Evolutionary conservation across 1,140 invertebrate species (phyloP), one percentile per base, ranked within the genome.

Genomic region (Venturia canescens): DNA sequence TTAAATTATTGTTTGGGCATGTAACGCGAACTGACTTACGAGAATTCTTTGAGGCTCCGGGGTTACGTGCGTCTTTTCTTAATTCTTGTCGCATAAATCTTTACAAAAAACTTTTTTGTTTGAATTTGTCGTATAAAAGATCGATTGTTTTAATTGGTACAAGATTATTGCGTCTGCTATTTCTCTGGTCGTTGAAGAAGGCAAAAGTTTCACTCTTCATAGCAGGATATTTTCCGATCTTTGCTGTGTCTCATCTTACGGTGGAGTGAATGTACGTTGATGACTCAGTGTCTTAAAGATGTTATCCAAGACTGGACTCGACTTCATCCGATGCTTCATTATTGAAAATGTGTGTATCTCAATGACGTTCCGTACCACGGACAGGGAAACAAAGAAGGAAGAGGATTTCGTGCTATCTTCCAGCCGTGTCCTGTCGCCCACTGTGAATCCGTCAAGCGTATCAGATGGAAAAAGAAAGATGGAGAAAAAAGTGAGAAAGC

Each of bases 361-460:
- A 63, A 70, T 71, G 27, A 72, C 11, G 3, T 63, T 63, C 48
- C 29, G 50, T 71, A 63, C 50, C 66, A 31, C 78, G 44, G 29
- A n/a, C 71, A 57, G 53, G 57, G 31, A 48, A 67, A 57, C 18
- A 57, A 81, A 70, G 38, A 66, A 53, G 57, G 26, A 57, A 21
- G 44, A 74, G 48, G 71, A 48, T 15, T 38, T 44, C 38, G 38
- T 48, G 71, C 34, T 38, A 84, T 79, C 85, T 88, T 86, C 87
- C 83, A 85, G 70, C 84, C 82, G 86, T 83, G 83, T 85, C 85
- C 79, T 79, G 84, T 78, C 78, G 80, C 69, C 27, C 21, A 66
- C 21, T 29, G 76, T 38, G 76, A 83, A 83, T 84, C 85, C 87
- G 81, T 87, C 83, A 85, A 88, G 86, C 87, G 87, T 88, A 83